Evolutionary conservation across 92 coral and sea anemone species (phyloP), one percentile per base, ranked within the genome.

Genomic region (Blastomussa wellsi): DNA sequence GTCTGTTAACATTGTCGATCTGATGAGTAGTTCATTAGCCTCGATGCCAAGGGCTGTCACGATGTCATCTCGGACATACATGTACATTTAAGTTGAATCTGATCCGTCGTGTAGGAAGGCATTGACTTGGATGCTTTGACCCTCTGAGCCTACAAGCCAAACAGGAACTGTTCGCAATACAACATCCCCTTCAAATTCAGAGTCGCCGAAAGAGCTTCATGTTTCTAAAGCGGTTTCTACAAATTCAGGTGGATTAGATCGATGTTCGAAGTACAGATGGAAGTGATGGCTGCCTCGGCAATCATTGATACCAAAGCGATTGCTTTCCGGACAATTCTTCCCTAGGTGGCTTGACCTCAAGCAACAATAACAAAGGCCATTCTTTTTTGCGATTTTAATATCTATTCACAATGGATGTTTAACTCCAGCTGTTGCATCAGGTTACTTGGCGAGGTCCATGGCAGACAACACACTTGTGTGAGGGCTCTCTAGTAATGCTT

Each of bases 241-340:
- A 2, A 13, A 69, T 26, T 77, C 67, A 60, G 67, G 67, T 0
- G 67, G 67, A 60, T 60, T 60, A 60, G 67, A 60, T 60, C 67
- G 67, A 60, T 26, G 26, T 60, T 20, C 26, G 67, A 60, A 60
- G 67, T 60, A 26, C 67, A 60, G 67, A 60, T 87, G 90, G 77
- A 87, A 81, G 72, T n/a, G n/a, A 69, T 81, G 90, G 77, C 83
- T 87, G 28, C 82, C 72, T 57, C 52, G 37, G 60, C 90, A 87
- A 66, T 74, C 78, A 35, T 74, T 77, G 41, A 81, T 57, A 57
- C 60, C 69, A 37, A 87, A 87, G 17, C 52, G 52, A 79, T 48
- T 82, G 47, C 48, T 76, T 38, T 86, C 73, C 33, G 69, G 85
- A 57, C 79, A 79, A 74, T 78, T n/a, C 22, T 37, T 42, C 72